Base-by-base conservation (phyloP, 2,888 invertebrate genomes). In the Tenthredo amoena region DNA sequence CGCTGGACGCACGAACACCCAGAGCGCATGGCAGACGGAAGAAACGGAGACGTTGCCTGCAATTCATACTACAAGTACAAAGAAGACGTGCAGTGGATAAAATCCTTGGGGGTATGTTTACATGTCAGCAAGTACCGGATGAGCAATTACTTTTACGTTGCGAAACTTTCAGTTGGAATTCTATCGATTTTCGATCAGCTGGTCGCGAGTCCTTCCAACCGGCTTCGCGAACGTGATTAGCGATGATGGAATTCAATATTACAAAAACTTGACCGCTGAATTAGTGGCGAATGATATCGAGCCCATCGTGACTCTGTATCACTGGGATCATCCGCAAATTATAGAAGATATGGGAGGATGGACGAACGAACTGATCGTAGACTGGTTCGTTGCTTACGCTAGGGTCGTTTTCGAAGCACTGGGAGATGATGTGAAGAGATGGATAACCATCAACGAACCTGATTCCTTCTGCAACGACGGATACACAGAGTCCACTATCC, bases 401-500 rank as follows among this genome's bases (percentile, higher is more conserved):
- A 93, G 94, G 86, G 90, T 96, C 55, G 90, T 96, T 86, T 95
- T 96, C 87, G 94, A 95, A 86, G 93, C 95, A 89, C 96, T 95
- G 88, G 96, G 95, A 0, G 95, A 95, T 88, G 95, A 95, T 89
- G 89, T 91, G 1, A 91, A 91, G 88, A 94, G 95, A 86, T 97
- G 97, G 97, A 95, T 96, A 15, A 97, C 97, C 0, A 95, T 97
- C 88, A 97, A 97, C 91, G 97, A 97, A 91, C 97, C 97, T 2
- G 95, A 94, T 94, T 94, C 95, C 88, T 94, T 95, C 71, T 95
- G 95, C 89, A 91, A 94, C 86, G 93, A 94, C 89, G 95, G 95
- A 9, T 96, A 95, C 87, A 95, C 55, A 55, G n/a, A 7, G 6
- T 50, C 95, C 0, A 2, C 0, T 0, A 82, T 71, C 0, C 0